phyloP scores from a whole-genome alignment of 2,113 vertebrate genomes.

The Cephalopholis sonnerati region DNA sequence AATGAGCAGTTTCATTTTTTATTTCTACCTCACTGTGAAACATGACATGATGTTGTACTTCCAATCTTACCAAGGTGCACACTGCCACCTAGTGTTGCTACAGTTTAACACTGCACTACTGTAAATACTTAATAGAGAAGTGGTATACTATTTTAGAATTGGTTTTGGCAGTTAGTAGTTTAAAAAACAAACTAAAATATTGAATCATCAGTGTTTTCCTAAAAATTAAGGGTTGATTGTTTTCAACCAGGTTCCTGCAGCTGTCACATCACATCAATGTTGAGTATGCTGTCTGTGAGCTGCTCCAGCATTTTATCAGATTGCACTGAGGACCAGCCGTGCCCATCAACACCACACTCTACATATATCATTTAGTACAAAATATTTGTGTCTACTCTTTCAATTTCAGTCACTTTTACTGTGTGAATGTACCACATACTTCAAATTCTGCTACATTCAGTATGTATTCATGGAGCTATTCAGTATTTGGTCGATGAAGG shows the following conservation, averaged over 20 bases:
- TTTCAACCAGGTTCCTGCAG: not conserved
- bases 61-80: not conserved
- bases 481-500: not conserved
- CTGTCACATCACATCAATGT: not conserved
- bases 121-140: too few species aligned
- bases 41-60: not conserved
- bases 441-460: not conserved
- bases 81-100: constrained; percentile 50
- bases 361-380: not conserved
- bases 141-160: not conserved
- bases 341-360: not conserved
- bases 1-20: too few species aligned
- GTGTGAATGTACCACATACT: not conserved
- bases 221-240: too few species aligned
- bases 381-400: not conserved
- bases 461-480: too few species aligned
- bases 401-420: not conserved
- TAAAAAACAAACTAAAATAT: not conserved
- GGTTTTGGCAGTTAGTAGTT: not conserved
- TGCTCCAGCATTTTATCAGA: not conserved
- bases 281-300: not conserved
- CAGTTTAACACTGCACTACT: not conserved
- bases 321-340: not conserved
- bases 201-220: not conserved
- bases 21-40: not conserved